Conservation (phyloP, 2,797 vertebrate species). For the Pelochelys cantorii region DNA sequence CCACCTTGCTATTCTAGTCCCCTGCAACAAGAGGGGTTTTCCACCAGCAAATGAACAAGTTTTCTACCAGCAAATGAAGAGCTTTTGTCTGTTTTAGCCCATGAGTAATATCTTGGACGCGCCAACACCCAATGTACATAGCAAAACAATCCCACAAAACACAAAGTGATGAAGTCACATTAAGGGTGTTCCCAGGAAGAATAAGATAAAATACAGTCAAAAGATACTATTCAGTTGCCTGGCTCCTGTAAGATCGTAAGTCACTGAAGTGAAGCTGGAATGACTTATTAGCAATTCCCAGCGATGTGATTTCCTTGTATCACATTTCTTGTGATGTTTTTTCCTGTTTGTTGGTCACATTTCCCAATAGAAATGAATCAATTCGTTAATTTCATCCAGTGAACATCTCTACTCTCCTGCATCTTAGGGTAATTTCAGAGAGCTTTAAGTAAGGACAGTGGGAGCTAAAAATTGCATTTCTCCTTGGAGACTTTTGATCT, state of each 20-base stretch:
- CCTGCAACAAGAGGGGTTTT: background rate
- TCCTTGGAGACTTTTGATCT: background rate
- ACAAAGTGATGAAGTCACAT: background rate
- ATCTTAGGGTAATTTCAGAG: background rate
- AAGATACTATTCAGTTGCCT: background rate
- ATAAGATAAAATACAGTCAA: background rate
- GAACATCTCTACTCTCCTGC: background rate
- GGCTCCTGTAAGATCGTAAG: background rate
- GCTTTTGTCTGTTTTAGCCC: background rate
- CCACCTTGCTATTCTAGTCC: background rate
- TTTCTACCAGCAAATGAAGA: background rate
- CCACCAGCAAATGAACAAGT: background rate
- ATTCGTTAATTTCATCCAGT: background rate
- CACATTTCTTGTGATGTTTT: background rate
- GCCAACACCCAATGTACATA: background rate
- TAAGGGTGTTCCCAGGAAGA: background rate
- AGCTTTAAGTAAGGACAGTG: background rate
- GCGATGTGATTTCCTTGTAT: background rate
- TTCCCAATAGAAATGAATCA: background rate
- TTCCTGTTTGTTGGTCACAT: background rate
- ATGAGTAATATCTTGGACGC: constrained; percentile 2
- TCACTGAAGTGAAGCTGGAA: background rate
- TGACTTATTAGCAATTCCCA: background rate
- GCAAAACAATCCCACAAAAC: background rate
- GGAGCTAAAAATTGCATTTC: background rate